Conservation (phyloP, 2,113 vertebrate species). For the Microtus pennsylvanicus region DNA sequence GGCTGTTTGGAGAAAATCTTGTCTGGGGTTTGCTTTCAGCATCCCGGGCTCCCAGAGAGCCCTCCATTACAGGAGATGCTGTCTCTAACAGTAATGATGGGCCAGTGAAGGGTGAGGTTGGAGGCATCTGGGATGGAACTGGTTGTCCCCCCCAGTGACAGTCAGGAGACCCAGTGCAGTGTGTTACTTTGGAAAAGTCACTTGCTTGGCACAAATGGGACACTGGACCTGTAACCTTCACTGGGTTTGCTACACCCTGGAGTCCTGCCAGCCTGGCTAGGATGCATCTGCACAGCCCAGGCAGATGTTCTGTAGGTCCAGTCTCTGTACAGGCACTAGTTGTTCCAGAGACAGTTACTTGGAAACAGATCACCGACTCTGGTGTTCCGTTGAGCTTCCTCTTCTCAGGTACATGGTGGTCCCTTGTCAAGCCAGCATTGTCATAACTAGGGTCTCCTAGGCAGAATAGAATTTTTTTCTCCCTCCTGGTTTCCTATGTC, state of each 20-base stretch:
- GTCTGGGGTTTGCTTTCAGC: neutral
- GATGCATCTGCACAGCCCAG: neutral
- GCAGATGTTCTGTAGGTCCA: neutral
- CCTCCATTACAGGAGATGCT: neutral
- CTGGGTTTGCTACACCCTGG: neutral
- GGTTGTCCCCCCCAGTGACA: neutral
- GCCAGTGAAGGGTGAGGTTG: neutral
- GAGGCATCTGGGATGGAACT: neutral
- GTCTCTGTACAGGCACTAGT: neutral
- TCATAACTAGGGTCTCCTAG: neutral
- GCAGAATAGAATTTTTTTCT: neutral
- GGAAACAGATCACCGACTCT: neutral
- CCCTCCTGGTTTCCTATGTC: neutral
- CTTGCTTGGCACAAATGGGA: neutral
- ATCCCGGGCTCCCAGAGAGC: neutral
- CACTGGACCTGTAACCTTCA: neutral
- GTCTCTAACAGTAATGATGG: neutral
- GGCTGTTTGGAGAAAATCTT: constrained; percentile 51
- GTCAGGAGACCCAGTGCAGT: neutral
- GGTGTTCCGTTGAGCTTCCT: neutral
- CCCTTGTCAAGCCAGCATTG: neutral
- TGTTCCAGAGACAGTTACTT: neutral
- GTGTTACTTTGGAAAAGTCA: neutral
- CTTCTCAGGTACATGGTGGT: neutral
- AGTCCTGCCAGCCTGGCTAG: neutral